Evolutionary conservation across 2,113 vertebrate genomes (phyloP), one percentile per base, ranked within the genome.

Genomic region (Anarrhichthys ocellatus): DNA sequence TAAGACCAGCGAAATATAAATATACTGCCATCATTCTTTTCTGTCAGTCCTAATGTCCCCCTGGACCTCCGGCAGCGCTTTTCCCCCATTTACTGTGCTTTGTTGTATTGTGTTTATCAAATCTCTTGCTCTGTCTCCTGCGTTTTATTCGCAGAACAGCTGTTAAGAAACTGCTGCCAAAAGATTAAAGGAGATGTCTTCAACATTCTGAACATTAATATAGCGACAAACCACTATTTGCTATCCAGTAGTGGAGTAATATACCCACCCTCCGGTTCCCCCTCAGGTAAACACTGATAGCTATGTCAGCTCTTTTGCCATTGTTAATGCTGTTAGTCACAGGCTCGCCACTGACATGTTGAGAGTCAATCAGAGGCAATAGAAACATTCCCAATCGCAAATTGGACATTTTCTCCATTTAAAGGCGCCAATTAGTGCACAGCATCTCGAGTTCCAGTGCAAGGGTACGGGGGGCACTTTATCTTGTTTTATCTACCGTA

Each of bases 1-100:
- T 80, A 87, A 82, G 84, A 77, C 86, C 76, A 72, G 71, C 67
- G 73, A 80, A 76, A 81, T 67, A 82, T 76, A 74, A 29, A 29
- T 76, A 87, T 75, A 69, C 34, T 1, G 54, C 78, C 76, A 79
- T 58, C 15, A 46, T 80, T 87, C 20, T 82, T 85, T 87, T 78
- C 81, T 85, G 76, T 81, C 87, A 73, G 44, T 63, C 64, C 72
- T 71, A 77, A 76, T 81, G 70, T 82, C 73, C 75, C 84, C 44
- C 69, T 6, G 52, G 77, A 58, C 61, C 34, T 61, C 67, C 56
- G 64, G 75, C 42, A 46, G 29, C 56, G 76, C 48, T 52, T 88
- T 79, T 54, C 79, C 84, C 63, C 75, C 76, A 76, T 88, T 78
- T 76, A 64, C 78, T 32, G 15, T 73, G 50, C 69, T 68, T 87